A percentile compares a stretch with the other conserved stretches of the same genome.
phyloP scores from a whole-genome alignment of 2,797 vertebrate genomes.

The Arremon brunneinucha region DNA sequence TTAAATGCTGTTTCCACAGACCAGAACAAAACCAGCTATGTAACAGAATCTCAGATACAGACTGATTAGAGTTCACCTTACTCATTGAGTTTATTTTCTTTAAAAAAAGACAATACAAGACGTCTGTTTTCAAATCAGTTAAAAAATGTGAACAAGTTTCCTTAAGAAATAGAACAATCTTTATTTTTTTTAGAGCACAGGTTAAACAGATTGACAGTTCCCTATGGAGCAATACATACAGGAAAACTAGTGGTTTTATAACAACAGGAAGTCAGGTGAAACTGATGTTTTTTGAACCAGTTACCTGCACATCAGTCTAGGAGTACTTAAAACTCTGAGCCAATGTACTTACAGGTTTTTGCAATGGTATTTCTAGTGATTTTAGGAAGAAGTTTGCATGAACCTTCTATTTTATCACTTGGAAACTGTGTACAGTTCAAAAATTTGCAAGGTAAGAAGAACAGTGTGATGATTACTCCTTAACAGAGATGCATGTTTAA shows the following conservation, averaged over 20 bases:
- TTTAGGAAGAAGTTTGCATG: background rate
- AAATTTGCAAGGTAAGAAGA: background rate
- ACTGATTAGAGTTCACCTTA: background rate
- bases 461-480: background rate
- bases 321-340: background rate
- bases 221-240: conserved; percentile 67
- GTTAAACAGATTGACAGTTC: conserved; percentile 70
- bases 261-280: conserved; percentile 53
- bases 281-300: conserved; percentile 65
- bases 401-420: background rate
- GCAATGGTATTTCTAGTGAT: background rate
- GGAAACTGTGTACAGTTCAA: background rate
- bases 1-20: background rate
- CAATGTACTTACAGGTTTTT: background rate
- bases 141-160: conserved; percentile 72
- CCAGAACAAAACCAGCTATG: background rate
- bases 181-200: conserved; percentile 76
- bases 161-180: conserved; percentile 77
- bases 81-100: conserved; percentile 31
- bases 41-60: background rate
- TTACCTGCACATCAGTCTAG: conserved; percentile 39
- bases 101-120: conserved; percentile 27
- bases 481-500: conserved; percentile 37
- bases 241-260: conserved; percentile 70
- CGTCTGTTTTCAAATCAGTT: conserved; percentile 11